Evolutionary conservation across 2,797 vertebrate genomes (phyloP), one percentile per base, ranked within the genome.

Genomic region (Synaphobranchus kaupii): DNA sequence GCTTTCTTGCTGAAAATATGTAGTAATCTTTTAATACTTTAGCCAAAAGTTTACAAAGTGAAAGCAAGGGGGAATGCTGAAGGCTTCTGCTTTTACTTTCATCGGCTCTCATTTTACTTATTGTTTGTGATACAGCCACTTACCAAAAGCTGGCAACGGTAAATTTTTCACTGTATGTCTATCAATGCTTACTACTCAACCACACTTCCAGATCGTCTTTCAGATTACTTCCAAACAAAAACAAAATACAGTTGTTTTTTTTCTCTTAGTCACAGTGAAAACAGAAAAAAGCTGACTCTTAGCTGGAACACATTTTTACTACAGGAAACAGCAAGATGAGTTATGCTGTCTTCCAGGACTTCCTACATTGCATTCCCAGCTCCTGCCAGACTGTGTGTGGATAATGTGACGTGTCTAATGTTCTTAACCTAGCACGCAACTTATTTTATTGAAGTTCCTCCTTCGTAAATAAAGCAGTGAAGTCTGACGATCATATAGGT

Each of bases 1-100:
- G 85, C 50, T 88, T 91, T 90, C 68, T 90, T 71, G 84, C 48
- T 83, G 50, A 83, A 83, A 82, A n/a, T 10, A 34, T n/a, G 28
- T 71, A 82, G 47, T 48, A 80, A 80, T 28, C 44, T 5, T 17
- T 52, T 22, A 81, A 82, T 5, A 52, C n/a, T 82, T n/a, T n/a
- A 39, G 34, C 39, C 47, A 50, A n/a, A 25, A 82, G 4, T 82
- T 50, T 28, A 73, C 68, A 39, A 73, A 12, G 68, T 73, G 68
- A 73, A 73, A 15, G 68, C n/a, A 73, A 31, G 13, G 31, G 60
- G 68, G 25, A 73, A 13, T 73, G 68, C 31, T 13, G 68, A 28
- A 31, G 8, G 28, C 12, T 73, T 73, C 68, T 31, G 68, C 20
- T 73, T 13, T 28, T 73, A 7, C 31, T 73, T 9, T 73, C 28